Evolutionary conservation across 37 sponge, comb jelly and placozoan species (phyloP).

Genomic region (Chondrilla cf. caribensis): DNA sequence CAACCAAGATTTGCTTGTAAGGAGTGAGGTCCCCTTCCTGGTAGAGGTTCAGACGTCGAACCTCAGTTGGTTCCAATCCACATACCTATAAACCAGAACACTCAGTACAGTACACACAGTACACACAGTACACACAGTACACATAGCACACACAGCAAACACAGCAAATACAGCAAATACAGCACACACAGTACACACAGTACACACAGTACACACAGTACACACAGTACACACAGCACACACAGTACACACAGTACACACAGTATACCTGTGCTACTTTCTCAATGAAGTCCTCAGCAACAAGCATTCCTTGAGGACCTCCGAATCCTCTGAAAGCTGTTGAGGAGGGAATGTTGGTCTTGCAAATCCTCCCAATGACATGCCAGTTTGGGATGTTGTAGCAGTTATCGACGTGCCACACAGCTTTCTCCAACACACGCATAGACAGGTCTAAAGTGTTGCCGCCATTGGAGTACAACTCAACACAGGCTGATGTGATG

Average conservation of each 20-base stretch:
- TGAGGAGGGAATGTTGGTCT: constrained; percentile 77
- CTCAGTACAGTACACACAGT: neutral
- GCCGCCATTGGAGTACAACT: constrained; percentile 78
- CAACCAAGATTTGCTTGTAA: constrained; percentile 30
- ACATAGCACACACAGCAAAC: neutral
- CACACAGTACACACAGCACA: too few relatives aligned
- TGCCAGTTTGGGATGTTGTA: constrained; percentile 67
- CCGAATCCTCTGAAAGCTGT: constrained; percentile 93
- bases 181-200: too few relatives aligned
- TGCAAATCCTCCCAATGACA: constrained; percentile 42
- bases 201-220: too few relatives aligned
- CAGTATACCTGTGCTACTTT: constrained; percentile 42
- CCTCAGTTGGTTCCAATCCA: constrained; percentile 28
- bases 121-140: too few relatives aligned
- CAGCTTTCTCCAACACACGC: constrained; percentile 54
- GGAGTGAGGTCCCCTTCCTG: constrained; percentile 59
- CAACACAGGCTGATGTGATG: constrained; percentile 54
- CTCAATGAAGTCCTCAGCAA: constrained; percentile 53
- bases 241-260: neutral
- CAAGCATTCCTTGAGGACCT: constrained; percentile 79
- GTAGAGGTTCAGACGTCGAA: constrained; percentile 63
- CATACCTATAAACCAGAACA: neutral
- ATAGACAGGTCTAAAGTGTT: constrained; percentile 54
- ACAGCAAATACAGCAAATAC: neutral
- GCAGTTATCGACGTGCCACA: constrained; percentile 59